These are phyloP conservation scores for Ploceus nigricollis DNA, from an alignment of 2,113 vertebrate genomes.

Conservation along the genomic window DNA sequence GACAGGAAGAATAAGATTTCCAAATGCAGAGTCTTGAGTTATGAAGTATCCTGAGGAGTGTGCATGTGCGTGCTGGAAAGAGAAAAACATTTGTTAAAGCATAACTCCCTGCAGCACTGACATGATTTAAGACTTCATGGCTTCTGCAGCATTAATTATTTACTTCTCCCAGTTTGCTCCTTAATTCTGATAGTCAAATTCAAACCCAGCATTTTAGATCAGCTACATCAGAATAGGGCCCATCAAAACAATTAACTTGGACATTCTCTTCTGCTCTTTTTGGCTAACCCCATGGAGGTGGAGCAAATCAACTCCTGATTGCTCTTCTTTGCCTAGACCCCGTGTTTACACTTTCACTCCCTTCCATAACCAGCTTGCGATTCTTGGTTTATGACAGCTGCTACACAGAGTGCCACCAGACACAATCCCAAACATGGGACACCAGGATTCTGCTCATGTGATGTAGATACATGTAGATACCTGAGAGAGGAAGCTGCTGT, in stretches of 20 bases:
- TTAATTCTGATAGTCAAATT: not conserved
- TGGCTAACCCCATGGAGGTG: not conserved
- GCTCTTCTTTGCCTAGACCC: not conserved
- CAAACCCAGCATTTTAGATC: not conserved
- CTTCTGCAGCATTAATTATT: not conserved
- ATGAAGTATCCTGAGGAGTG: slow-evolving; percentile 98
- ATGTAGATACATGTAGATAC: not conserved
- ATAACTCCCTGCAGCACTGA: not conserved
- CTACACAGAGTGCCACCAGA: not conserved
- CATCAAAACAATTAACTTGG: not conserved
- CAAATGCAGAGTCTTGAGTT: slow-evolving; percentile 97
- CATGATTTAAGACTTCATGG: not conserved
- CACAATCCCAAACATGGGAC: not conserved
- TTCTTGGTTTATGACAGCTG: not conserved
- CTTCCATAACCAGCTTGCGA: not conserved
- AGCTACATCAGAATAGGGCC: not conserved
- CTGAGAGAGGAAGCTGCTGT: not conserved
- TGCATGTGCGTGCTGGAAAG: slow-evolving; percentile 88
- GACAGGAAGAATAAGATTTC: slow-evolving; percentile 97
- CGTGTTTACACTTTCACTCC: not conserved
- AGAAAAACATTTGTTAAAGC: slow-evolving; percentile 17
- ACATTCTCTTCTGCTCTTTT: not conserved
- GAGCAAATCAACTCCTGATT: not conserved
- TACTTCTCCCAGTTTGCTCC: not conserved
- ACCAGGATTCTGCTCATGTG: not conserved